A percentile compares a stretch with the other conserved stretches of the same genome.
These are phyloP conservation scores for Mechanitis messenoides DNA, from an alignment of 2,888 invertebrate species.

Conservation along the genomic window DNA sequence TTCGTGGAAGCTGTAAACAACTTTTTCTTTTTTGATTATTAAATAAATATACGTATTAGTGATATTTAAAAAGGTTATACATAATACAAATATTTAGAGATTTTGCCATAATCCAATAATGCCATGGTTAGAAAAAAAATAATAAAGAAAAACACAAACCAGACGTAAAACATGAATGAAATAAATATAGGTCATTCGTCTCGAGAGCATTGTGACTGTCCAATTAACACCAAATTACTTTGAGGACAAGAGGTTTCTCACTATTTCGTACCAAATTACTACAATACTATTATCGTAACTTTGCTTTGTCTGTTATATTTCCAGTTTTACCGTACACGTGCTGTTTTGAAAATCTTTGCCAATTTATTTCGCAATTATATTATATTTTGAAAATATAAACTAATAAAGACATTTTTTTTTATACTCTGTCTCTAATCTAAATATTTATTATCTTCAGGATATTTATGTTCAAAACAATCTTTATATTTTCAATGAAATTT, in stretches of 20 bases:
- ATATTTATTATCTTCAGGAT: no score
- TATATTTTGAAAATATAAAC: no score
- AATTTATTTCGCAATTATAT: no score
- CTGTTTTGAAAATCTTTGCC: no score
- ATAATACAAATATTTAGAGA: no score
- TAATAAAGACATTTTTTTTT: no score
- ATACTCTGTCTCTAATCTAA: no score
- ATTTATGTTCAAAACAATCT: no score
- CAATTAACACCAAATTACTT: constrained; percentile 41
- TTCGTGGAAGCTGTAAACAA: not conserved
- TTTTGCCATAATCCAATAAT: no score
- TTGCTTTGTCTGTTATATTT: not conserved
- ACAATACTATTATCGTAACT: not conserved
- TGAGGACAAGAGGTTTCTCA: constrained; percentile 12
- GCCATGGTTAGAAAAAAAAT: no score
- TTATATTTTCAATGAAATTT: no score
- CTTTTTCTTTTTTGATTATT: not conserved
- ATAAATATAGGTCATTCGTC: constrained; percentile 47
- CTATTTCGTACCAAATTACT: not conserved
- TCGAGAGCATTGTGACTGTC: constrained; percentile 38
- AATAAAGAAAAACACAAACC: not conserved
- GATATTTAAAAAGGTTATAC: no score
- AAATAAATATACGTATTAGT: not conserved
- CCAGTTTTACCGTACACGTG: not conserved
- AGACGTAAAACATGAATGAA: constrained; percentile 34